Evolutionary conservation across 2,797 vertebrate genomes (phyloP), one percentile per base, ranked within the genome.

Genomic region (Gephyroberyx darwinii): DNA sequence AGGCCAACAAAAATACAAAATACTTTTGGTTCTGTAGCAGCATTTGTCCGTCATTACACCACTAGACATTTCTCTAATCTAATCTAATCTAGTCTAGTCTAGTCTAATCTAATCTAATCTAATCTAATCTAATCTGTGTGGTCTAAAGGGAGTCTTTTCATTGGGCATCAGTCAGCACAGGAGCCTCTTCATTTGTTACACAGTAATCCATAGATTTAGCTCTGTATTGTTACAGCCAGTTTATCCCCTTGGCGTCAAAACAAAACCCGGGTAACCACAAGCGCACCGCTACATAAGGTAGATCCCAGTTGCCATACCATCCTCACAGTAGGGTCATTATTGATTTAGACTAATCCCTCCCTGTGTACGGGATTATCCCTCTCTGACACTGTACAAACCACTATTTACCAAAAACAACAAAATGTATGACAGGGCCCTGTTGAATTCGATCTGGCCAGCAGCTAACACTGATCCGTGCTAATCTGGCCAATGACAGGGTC

Each of bases 291-390:
- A 59, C 59, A 37, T 39, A 13, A 71, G 52, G 57, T 53, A 57
- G 67, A 71, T 69, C 63, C 65, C 79, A 56, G 69, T 39, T 30
- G 53, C 66, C 61, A 51, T 52, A 68, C 62, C 65, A 72, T 76
- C 65, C 78, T 73, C 73, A 20, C 52, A 37, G 41, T 76, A 63
- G 53, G 80, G 82, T 83, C 80, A 70, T 81, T 85, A 87, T 89
- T 85, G 88, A 90, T 89, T 83, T 61, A 71, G 61, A 33, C 73
- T 86, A 85, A 91, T 88, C 84, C 82, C 54, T 68, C 72, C 65
- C 64, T 14, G n/a, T 70, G 76, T 71, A 59, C 53, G 69, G 86
- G 89, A 89, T 92, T 86, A 90, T 81, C 81, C 75, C 37, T 22
- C 54, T 59, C 66, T 60, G 69, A 84, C 71, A 83, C 78, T 59